Percentiles rank a stretch among this genome's conserved stretches.
Conservation (phyloP, 2,888 invertebrate genomes). For the Sipha maydis region DNA sequence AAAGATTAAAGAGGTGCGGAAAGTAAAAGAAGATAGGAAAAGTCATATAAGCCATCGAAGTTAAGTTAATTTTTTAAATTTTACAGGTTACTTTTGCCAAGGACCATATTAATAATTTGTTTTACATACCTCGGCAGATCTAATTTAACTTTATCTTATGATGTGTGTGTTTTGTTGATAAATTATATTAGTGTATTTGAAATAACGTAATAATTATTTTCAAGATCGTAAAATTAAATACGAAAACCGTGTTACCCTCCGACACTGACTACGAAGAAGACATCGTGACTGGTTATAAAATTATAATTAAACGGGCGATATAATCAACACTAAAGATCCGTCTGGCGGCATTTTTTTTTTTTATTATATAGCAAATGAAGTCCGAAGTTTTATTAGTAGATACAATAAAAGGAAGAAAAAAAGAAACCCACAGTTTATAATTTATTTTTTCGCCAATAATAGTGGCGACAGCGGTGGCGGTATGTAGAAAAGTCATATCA, state of each 20-base stretch:
- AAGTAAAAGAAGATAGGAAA: not conserved
- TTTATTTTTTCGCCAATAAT: conserved; percentile 24
- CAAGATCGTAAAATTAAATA: conserved; percentile 15
- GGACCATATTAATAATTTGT: not conserved
- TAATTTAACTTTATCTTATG: not conserved
- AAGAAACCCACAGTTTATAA: conserved; percentile 31
- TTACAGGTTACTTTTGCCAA: conserved; percentile 17
- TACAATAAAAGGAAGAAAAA: conserved; percentile 32
- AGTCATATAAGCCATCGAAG: conserved; percentile 17
- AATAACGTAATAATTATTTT: conserved; percentile 27
- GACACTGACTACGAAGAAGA: not conserved
- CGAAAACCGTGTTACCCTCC: conserved; percentile 51
- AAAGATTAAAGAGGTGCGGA: not conserved
- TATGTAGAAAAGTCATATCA: conserved; percentile 33
- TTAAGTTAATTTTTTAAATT: conserved; percentile 2
- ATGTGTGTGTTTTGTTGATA: not conserved
- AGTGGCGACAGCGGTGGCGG: not conserved
- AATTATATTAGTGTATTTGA: not conserved
- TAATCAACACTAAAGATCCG: conserved; percentile 8
- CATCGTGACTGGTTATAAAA: conserved; percentile 36
- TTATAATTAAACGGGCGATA: conserved; percentile 51
- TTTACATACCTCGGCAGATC: not conserved
- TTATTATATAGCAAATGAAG: conserved; percentile 38
- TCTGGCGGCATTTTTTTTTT: conserved; percentile 15
- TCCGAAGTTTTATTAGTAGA: conserved; percentile 33